phyloP scores from a whole-genome alignment of 2,888 invertebrate genomes.

The Deladenus siricidicola region DNA sequence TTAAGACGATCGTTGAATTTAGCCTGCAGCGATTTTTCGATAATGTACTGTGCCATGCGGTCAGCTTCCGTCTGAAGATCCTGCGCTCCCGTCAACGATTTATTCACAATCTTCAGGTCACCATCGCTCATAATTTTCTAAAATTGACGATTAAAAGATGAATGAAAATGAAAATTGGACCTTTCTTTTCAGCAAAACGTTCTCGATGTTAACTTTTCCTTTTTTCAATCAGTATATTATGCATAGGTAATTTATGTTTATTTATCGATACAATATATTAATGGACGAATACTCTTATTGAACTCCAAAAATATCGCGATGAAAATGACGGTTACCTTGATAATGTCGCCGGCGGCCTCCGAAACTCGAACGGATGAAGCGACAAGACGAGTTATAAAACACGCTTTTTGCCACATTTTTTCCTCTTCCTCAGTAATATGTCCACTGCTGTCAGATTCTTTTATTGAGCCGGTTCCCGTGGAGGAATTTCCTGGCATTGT shows the following conservation, averaged over 20 bases:
- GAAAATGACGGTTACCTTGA: slow-evolving; percentile 50
- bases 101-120: slow-evolving; percentile 57
- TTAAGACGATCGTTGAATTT: slow-evolving; percentile 80
- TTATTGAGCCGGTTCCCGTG: too few relatives aligned
- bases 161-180: too few relatives aligned
- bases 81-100: slow-evolving; percentile 63
- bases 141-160: slow-evolving; percentile 10
- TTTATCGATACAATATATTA: too few relatives aligned
- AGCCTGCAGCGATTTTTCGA: slow-evolving; percentile 68
- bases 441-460: too few relatives aligned
- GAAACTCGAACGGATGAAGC: slow-evolving; percentile 57
- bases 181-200: too few relatives aligned
- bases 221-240: too few relatives aligned
- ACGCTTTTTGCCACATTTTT: slow-evolving; percentile 36
- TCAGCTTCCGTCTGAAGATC: slow-evolving; percentile 98
- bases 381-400: slow-evolving; percentile 55
- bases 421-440: too few relatives aligned
- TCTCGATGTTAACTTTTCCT: too few relatives aligned
- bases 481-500: too few relatives aligned
- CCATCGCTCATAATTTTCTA: slow-evolving; percentile 38
- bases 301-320: too few relatives aligned
- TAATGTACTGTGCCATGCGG: slow-evolving; percentile 83
- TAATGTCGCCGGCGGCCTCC: slow-evolving; percentile 55
- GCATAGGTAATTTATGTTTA: too few relatives aligned
- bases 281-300: too few relatives aligned